Percentiles rank a stretch among this genome's conserved stretches.
phyloP scores from a whole-genome alignment of 2,888 invertebrate species.

The Cosmorhoe ocellata region DNA sequence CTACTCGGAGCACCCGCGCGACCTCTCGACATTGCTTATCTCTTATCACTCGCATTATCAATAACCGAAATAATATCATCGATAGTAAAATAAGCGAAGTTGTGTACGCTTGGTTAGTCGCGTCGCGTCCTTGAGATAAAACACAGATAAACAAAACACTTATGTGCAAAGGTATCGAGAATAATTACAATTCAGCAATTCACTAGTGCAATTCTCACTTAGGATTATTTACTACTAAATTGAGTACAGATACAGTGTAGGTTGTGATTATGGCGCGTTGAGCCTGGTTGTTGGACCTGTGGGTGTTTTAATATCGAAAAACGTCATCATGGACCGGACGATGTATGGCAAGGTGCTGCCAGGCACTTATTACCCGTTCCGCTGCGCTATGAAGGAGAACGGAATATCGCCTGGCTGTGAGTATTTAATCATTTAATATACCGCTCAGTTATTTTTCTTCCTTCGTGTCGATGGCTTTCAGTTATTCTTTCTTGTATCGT shows the following conservation, averaged over 20 bases:
- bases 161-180: conserved; percentile 35
- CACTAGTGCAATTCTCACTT: conserved; percentile 41
- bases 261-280: conserved; percentile 76
- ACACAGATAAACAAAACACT: conserved; percentile 35
- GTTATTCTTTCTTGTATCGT: neutral
- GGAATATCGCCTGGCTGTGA: conserved; percentile 94
- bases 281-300: conserved; percentile 64
- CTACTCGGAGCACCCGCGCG: conserved; percentile 58
- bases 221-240: conserved; percentile 51
- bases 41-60: conserved; percentile 47
- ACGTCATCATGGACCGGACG: conserved; percentile 88
- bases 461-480: neutral
- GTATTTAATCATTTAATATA: conserved; percentile 66
- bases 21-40: conserved; percentile 74
- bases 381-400: conserved; percentile 90
- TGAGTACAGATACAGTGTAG: conserved; percentile 53
- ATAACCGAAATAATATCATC: conserved; percentile 48
- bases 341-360: conserved; percentile 95
- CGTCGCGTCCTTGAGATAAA: conserved; percentile 50
- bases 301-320: conserved; percentile 72
- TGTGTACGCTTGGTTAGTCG: conserved; percentile 40
- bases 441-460: conserved; percentile 12
- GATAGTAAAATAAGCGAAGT: conserved; percentile 43
- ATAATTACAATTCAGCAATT: conserved; percentile 47
- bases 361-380: conserved; percentile 92